Evolutionary conservation across 2,113 vertebrate species (phyloP).

Genomic region (Vireo altiloquus): DNA sequence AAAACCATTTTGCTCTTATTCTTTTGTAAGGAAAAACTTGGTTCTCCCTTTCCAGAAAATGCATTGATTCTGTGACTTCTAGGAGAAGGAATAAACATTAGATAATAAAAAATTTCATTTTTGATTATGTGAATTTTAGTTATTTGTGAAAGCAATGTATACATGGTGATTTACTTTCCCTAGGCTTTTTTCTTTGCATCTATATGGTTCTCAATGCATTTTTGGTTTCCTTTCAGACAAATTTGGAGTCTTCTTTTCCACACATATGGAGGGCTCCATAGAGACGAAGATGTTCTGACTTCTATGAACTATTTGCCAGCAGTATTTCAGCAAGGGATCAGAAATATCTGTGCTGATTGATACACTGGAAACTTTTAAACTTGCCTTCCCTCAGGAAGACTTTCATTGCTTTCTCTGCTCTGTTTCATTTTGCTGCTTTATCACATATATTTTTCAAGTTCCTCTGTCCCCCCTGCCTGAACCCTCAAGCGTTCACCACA

Average conservation of each 20-base stretch:
- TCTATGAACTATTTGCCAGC: neutral
- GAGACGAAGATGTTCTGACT: neutral
- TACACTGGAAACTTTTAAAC: neutral
- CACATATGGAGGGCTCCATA: neutral
- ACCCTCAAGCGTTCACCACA: neutral
- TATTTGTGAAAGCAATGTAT: neutral
- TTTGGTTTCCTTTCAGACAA: neutral
- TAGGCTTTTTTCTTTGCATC: neutral
- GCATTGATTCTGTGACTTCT: neutral
- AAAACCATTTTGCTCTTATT: neutral
- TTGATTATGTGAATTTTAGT: neutral
- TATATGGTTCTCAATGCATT: neutral
- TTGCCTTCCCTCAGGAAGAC: neutral
- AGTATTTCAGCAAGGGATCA: neutral
- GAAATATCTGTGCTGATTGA: neutral
- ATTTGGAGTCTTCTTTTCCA: neutral
- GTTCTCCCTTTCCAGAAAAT: neutral
- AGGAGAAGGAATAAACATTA: neutral
- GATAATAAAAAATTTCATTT: neutral
- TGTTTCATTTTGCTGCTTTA: neutral
- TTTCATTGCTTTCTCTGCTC: neutral
- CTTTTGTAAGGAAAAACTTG: neutral
- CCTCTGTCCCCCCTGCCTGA: neutral
- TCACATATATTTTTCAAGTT: neutral
- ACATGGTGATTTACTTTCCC: neutral